These are phyloP conservation scores for Malurus leucopterus DNA, from an alignment of 2,797 vertebrate species.

Conservation along the genomic window DNA sequence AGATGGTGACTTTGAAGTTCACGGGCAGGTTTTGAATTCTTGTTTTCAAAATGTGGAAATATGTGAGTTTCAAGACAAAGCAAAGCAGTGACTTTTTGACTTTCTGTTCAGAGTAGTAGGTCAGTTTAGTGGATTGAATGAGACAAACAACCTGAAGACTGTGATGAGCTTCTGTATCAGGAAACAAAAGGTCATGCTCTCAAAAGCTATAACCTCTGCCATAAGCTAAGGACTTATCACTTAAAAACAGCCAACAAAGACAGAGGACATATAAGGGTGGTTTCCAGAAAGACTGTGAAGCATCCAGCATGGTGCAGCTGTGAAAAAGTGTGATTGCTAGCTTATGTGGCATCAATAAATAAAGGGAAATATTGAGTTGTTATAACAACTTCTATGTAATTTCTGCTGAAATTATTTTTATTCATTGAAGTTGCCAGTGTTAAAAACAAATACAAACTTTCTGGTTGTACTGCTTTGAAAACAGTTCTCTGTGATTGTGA, in stretches of 20 bases:
- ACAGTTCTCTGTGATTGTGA: neutral
- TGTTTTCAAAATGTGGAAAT: neutral
- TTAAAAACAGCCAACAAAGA: neutral
- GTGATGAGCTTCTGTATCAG: neutral
- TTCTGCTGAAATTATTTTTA: neutral
- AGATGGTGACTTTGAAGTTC: slow-evolving; percentile 6
- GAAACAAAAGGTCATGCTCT: neutral
- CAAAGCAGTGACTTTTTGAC: neutral
- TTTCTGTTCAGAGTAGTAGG: neutral
- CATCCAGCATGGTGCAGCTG: neutral
- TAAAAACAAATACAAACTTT: neutral
- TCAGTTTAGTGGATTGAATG: neutral
- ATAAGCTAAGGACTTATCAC: neutral
- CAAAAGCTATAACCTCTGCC: neutral
- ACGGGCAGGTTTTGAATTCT: neutral
- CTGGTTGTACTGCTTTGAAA: neutral
- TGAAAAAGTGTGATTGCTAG: neutral
- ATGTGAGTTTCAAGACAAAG: neutral
- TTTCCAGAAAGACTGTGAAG: neutral
- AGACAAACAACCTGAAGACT: neutral
- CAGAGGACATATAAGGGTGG: neutral
- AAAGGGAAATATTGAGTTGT: neutral
- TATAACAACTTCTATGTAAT: neutral
- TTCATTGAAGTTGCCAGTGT: neutral
- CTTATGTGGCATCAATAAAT: neutral